These are phyloP conservation scores for Caenorhabditis sp. DNA, from an alignment of 2,888 invertebrate species.

Conservation along the genomic window DNA sequence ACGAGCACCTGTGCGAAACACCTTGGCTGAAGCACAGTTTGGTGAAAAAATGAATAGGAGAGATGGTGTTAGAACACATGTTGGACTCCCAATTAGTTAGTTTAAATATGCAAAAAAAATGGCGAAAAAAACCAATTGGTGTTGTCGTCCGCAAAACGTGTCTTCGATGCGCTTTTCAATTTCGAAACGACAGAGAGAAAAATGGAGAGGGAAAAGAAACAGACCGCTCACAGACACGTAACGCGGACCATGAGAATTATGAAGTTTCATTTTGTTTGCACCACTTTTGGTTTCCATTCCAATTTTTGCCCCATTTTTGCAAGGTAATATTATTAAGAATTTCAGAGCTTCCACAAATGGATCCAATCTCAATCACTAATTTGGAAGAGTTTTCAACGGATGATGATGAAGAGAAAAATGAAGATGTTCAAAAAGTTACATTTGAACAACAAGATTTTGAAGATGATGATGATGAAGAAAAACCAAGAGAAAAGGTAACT, in stretches of 20 bases:
- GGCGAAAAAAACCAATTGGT: too few relatives aligned
- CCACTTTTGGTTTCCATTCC: too few relatives aligned
- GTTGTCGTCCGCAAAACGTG: too few relatives aligned
- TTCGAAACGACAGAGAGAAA: too few relatives aligned
- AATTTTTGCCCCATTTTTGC: too few relatives aligned
- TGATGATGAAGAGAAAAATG: not conserved
- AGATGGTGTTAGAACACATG: conserved; percentile 41
- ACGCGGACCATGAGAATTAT: too few relatives aligned
- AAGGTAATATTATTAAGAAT: not conserved
- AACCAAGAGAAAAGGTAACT: not conserved
- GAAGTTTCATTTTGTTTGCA: too few relatives aligned
- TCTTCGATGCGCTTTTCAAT: too few relatives aligned
- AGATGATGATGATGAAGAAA: not conserved
- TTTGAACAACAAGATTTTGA: not conserved
- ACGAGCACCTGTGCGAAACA: conserved; percentile 46
- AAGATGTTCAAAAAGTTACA: not conserved
- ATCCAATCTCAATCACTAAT: not conserved
- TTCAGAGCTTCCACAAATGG: conserved; percentile 4
- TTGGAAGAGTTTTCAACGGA: not conserved
- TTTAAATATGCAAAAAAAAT: not conserved
- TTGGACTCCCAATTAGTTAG: conserved; percentile 40
- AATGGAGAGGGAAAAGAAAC: too few relatives aligned
- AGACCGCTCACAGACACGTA: too few relatives aligned
- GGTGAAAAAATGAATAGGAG: conserved; percentile 31
- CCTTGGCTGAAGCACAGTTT: conserved; percentile 40